Evolutionary conservation across 1,140 invertebrate species (phyloP), one percentile per base, ranked within the genome.

Genomic region (Anagrus nilaparvatae): DNA sequence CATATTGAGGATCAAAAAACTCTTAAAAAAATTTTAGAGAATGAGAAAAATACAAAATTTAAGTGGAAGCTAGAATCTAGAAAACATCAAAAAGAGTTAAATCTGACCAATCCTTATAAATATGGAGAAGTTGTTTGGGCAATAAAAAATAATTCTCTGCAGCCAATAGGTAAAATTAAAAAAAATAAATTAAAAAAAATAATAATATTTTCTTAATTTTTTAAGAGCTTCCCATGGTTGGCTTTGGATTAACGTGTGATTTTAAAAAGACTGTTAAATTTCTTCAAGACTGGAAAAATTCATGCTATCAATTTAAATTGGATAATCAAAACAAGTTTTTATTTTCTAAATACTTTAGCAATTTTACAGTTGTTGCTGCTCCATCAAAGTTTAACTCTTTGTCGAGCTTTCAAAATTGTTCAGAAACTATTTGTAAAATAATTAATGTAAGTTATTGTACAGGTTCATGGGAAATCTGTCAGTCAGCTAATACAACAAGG

Each of bases 391-490:
- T 65, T 10, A 64, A 64, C 25, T n/a, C 44, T 24, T 32, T 43
- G 23, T 37, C 43, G 41, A 24, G 35, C 52, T 66, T 63, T 24
- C 46, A 74, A 67, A 50, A 54, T 13, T 77, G 75, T 52, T 61
- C 67, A n/a, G 58, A 51, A 43, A 67, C 69, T 50, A 41, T 71
- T 24, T 76, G 75, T 52, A 40, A 70, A 17, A 48, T 63, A 31
- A 38, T 73, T 5, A 53, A 55, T 25, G 55, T 44, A 28, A 58
- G 60, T 52, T 59, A 69, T 14, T 77, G 74, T 44, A 44, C 42
- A 7, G 34, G 56, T 12, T 56, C 57, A 13, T 67, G 57, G 57
- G 49, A 39, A 19, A 6, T 9, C 13, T 67, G 64, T 35, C 59
- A 46, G 13, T 44, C 39, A 8, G n/a, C n/a, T n/a, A 40, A 50